Evolutionary conservation across 1,140 invertebrate genomes (phyloP), one percentile per base, ranked within the genome.

Genomic region (Galleria mellonella): DNA sequence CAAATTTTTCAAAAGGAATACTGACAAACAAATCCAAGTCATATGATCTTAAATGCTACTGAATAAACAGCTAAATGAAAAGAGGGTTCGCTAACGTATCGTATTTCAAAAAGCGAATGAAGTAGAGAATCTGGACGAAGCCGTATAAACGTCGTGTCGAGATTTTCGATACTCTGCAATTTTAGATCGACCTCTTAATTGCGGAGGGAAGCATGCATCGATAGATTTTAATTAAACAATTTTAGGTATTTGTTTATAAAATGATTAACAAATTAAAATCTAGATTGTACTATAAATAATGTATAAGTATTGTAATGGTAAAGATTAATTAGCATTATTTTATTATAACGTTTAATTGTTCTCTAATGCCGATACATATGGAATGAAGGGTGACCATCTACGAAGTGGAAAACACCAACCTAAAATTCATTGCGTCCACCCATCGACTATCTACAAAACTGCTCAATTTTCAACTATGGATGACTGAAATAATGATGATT

Each of bases 101-200:
- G 30, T 31, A 15, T 56, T 32, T 15, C 45, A 37, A 3, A 3
- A 32, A 4, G 40, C 47, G 47, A 40, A 48, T 56, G 54, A 17
- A 32, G 35, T 6, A 23, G 13, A 40, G 36, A 47, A 51, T 50
- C 41, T 32, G 33, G 12, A 31, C 5, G 54, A 56, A 56, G 32
- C 54, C 48, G 9, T 51, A 56, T 27, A 47, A 51, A 41, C 28
- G 10, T 43, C 29, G 17, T 17, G 39, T 27, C 12, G 38, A 30
- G 43, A 42, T 47, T 52, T 47, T 46, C n/a, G 35, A 9, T 30
- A 38, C 40, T 47, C 10, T 52, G 43, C 39, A 30, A 32, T 37
- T 41, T 32, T 41, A 9, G 31, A 23, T 29, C 17, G 9, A 23
- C 31, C 42, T 11, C 0, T 30, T 28, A 12, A 23, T 23, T 23